Evolutionary conservation across 2,113 vertebrate species (phyloP).

Genomic region (Cyprichromis sp.): DNA sequence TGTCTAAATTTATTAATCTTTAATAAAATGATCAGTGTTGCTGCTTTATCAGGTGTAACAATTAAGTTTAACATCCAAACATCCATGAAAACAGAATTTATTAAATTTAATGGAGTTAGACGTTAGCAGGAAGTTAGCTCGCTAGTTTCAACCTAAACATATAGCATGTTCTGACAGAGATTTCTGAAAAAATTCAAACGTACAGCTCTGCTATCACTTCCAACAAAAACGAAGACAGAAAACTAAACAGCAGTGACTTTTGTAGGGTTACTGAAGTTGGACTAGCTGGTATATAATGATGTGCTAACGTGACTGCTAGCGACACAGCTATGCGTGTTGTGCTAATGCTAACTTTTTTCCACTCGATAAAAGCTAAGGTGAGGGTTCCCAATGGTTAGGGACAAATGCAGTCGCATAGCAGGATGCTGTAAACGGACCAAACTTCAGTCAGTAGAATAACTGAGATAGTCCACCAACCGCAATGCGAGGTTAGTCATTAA

Average conservation of each 20-base stretch:
- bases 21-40: fast-evolving
- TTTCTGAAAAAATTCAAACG: background rate
- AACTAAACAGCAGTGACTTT: fast-evolving
- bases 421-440: too few species aligned
- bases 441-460: background rate
- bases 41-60: background rate
- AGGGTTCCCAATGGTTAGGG: too few species aligned
- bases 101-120: background rate
- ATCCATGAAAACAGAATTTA: background rate
- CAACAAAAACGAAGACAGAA: fast-evolving
- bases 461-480: background rate
- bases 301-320: background rate
- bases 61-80: background rate
- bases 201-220: fast-evolving
- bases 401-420: too few species aligned
- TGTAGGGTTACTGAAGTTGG: background rate
- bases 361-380: fast-evolving
- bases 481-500: background rate
- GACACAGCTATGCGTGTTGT: background rate
- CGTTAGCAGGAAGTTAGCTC: background rate
- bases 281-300: background rate
- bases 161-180: background rate
- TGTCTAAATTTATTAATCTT: fast-evolving
- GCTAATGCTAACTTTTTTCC: background rate
- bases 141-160: background rate